Conservation (phyloP, 1,140 invertebrate species). For the Tetramorium simillimum region DNA sequence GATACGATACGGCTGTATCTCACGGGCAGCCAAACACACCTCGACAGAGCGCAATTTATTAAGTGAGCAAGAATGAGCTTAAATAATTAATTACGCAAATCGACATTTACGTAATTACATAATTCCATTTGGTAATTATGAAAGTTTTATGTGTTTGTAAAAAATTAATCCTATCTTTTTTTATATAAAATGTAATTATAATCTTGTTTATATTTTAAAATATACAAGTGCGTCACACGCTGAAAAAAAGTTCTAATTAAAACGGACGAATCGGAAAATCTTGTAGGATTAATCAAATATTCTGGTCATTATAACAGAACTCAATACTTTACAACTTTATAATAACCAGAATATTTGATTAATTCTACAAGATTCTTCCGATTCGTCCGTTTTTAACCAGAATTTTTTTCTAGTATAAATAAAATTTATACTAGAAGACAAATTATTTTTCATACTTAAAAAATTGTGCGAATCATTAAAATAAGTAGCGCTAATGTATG, state of each 20-base stretch:
- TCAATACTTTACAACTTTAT: too few relatives aligned
- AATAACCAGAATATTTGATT: too few relatives aligned
- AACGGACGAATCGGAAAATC: too few relatives aligned
- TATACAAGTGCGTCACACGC: not conserved
- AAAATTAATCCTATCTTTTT: not conserved
- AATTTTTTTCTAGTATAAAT: too few relatives aligned
- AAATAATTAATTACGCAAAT: slow-evolving; percentile 8
- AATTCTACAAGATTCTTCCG: too few relatives aligned
- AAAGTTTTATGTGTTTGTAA: not conserved
- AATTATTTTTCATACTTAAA: not conserved
- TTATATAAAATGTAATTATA: not conserved
- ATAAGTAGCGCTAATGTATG: not conserved
- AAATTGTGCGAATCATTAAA: not conserved
- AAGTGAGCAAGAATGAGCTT: not conserved
- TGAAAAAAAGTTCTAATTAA: too few relatives aligned
- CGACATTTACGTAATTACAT: too few relatives aligned
- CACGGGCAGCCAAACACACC: not conserved
- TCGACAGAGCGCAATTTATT: slow-evolving; percentile 12
- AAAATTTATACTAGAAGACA: not conserved
- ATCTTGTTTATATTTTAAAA: not conserved
- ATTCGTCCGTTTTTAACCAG: too few relatives aligned
- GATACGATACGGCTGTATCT: not conserved
- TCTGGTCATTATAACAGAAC: too few relatives aligned
- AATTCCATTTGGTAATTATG: not conserved
- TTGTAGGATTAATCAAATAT: too few relatives aligned